Base-by-base conservation (phyloP, 2,113 vertebrate genomes). In the Phalacrocorax brasilianus region DNA sequence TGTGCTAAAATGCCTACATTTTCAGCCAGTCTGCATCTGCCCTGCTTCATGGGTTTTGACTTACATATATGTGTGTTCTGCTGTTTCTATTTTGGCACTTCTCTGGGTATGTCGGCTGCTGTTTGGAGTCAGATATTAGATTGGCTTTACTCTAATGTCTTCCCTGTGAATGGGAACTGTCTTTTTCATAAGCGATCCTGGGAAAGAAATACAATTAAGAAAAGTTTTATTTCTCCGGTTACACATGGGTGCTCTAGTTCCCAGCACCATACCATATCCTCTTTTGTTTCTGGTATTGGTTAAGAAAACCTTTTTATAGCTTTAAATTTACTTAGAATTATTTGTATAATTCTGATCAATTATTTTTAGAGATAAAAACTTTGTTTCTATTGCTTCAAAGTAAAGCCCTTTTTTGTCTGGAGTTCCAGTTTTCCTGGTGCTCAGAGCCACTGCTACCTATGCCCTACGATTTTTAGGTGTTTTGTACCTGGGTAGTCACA, bases 141-240 rank as follows among this genome's bases (percentile, higher is more conserved):
- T 24, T 44, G 23, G 33, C 20, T 89, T 91, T 59, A 66, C 50
- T 30, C 47, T 71, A 71, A 73, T n/a, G 47, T 58, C 68, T 89
- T 88, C 33, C 44, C 33, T 77, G 50, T 80, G 67, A 90, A 88
- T 53, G 38, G 23, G 40, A 89, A 77, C 58, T 61, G 33, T 42
- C 27, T 44, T 67, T 78, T 81, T 81, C 53, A 91, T 68, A 89
- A 85, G 49, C 26, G 33, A 93, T 72, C 47, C 45, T 40, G 42
- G 59, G 62, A 33, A 91, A 93, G 59, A 97, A 47, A 73, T 85
- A 93, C 38, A 83, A 91, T 63, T 86, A 84, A 67, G 42, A 88
- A 93, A 87, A 53, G 33, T 88, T 94, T 95, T 84, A 77, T 44
- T 65, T 63, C 59, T 92, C 52, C 59, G 83, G 66, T 62, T 88